These are phyloP conservation scores for Limnephilus marmoratus DNA, from an alignment of 2,888 invertebrate species.

Conservation along the genomic window DNA sequence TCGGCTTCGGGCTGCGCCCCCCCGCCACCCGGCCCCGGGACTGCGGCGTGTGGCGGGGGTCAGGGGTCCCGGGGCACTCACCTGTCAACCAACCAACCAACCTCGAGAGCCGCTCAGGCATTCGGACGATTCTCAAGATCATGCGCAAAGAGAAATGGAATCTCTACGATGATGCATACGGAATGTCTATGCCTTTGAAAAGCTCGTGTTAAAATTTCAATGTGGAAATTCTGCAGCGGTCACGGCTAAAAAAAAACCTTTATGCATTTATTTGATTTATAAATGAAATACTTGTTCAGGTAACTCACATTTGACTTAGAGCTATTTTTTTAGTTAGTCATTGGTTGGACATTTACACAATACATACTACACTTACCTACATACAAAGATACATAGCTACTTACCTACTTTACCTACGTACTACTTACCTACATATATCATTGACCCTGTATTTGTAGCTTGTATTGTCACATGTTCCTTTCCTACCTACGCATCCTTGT, in stretches of 20 bases:
- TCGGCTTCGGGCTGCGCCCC: neutral
- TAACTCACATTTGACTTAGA: neutral
- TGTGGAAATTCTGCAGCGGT: neutral
- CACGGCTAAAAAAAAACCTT: neutral
- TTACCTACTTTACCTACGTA: too few relatives aligned
- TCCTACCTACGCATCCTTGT: too few relatives aligned
- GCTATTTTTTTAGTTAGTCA: too few relatives aligned
- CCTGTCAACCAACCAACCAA: neutral
- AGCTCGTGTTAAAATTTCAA: neutral
- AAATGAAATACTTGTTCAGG: neutral
- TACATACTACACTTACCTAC: too few relatives aligned
- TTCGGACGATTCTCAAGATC: neutral
- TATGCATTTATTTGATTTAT: neutral
- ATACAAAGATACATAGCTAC: too few relatives aligned
- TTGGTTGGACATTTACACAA: too few relatives aligned
- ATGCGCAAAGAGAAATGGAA: neutral
- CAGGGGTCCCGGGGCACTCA: neutral
- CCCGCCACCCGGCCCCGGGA: neutral
- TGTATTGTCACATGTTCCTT: too few relatives aligned
- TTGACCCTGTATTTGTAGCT: too few relatives aligned
- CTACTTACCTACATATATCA: too few relatives aligned
- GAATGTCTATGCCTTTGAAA: neutral
- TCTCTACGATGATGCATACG: neutral
- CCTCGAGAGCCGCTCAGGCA: neutral
- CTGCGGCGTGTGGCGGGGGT: slow-evolving; percentile 34